Evolutionary conservation across 1,140 invertebrate species (phyloP), one percentile per base, ranked within the genome.

Genomic region (Drosophila equinoxialis): DNA sequence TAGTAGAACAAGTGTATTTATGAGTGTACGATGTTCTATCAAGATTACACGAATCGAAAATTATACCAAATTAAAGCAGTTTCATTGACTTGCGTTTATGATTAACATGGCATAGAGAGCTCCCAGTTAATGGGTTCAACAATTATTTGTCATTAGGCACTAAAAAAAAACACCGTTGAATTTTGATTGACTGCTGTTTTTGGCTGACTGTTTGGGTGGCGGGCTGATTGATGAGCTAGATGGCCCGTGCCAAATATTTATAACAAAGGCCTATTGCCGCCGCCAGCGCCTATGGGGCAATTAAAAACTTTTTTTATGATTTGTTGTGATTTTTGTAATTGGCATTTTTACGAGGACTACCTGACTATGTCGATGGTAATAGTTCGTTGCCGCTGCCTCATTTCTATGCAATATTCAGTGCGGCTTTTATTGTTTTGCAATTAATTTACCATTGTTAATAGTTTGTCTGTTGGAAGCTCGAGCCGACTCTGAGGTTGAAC

Each of bases 251-350:
- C 64, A 72, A 68, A 74, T 75, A 45, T 26, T 68, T 74, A 69
- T 71, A 62, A 42, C 77, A 75, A 71, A 39, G 67, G 35, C 63
- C 48, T 55, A 10, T 8, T 8, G 39, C 69, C 59, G 73, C 57
- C 51, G 71, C 69, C 45, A 45, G 55, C 41, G 41, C 55, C 20
- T 62, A 57, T 57, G 45, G 11, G 65, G 79, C 77, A 74, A 87
- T 87, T 87, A 83, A 85, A 83, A 79, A 80, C 3, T 51, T 10
- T 51, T 51, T 51, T 51, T 89, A 87, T 84, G 84, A 89, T 84
- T 89, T 81, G 85, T 89, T 87, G 68, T 79, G 83, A 87, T 87
- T 87, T 86, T 87, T 71, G 80, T 78, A 87, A 79, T 87, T 86
- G 73, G 76, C 67, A 65, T 80, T 80, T 87, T 83, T 80, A 89